These are phyloP conservation scores for Diploptera punctata DNA, from an alignment of 2,888 invertebrate genomes.

Conservation along the genomic window DNA sequence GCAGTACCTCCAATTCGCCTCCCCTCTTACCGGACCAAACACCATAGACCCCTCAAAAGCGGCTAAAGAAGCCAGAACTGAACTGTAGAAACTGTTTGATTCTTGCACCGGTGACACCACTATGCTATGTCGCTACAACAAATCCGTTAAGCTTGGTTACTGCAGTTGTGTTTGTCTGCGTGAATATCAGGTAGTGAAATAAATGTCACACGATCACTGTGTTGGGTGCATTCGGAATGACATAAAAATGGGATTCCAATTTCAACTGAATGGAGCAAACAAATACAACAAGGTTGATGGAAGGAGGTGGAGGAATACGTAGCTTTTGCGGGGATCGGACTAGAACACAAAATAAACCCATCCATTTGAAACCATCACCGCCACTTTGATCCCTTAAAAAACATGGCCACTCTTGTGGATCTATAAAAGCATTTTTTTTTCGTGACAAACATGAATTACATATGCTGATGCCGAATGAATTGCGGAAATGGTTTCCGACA, in stretches of 20 bases:
- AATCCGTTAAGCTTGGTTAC: too few relatives aligned
- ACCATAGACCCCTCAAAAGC: too few relatives aligned
- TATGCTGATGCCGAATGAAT: background rate
- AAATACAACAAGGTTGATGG: slow-evolving; percentile 11
- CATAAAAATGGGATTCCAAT: slow-evolving; percentile 19
- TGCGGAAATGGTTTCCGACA: background rate
- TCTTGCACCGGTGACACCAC: too few relatives aligned
- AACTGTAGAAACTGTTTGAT: too few relatives aligned
- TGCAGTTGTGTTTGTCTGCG: too few relatives aligned
- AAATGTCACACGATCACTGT: background rate
- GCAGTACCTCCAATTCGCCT: too few relatives aligned
- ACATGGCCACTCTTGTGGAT: background rate
- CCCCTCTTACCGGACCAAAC: too few relatives aligned
- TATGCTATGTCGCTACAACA: too few relatives aligned
- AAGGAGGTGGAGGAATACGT: background rate
- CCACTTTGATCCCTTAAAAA: background rate
- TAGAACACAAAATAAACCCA: slow-evolving; percentile 7
- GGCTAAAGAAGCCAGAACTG: too few relatives aligned
- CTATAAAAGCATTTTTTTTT: slow-evolving; percentile 2
- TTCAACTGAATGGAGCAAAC: slow-evolving; percentile 25
- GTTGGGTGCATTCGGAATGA: slow-evolving; percentile 11
- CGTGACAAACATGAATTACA: slow-evolving; percentile 15
- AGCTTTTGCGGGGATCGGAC: too few relatives aligned
- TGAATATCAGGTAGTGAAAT: too few relatives aligned
- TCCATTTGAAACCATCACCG: background rate